Conservation (phyloP, 1,140 invertebrate genomes). For the Ericerus pela region DNA sequence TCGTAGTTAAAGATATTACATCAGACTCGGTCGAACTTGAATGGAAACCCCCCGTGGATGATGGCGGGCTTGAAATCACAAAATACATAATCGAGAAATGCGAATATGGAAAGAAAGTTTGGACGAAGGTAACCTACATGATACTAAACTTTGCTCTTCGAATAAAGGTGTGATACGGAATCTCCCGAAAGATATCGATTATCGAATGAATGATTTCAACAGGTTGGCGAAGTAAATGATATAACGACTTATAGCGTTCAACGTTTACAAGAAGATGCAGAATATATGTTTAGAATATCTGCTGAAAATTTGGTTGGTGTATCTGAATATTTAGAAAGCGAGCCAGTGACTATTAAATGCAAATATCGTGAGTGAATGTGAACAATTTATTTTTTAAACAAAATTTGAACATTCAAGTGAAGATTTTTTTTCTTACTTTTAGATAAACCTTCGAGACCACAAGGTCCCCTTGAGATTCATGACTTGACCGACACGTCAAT, state of each 20-base stretch:
- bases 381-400: not conserved
- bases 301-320: slow-evolving; percentile 65
- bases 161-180: not conserved
- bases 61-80: slow-evolving; percentile 61
- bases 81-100: slow-evolving; percentile 70
- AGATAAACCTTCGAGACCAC: slow-evolving; percentile 66
- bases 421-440: not conserved
- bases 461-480: slow-evolving; percentile 60
- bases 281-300: slow-evolving; percentile 72
- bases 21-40: slow-evolving; percentile 53
- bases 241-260: slow-evolving; percentile 56
- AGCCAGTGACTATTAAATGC: slow-evolving; percentile 45
- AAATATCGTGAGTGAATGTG: slow-evolving; percentile 37
- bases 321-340: slow-evolving; percentile 57
- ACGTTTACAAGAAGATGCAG: slow-evolving; percentile 54
- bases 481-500: slow-evolving; percentile 66
- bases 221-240: slow-evolving; percentile 55
- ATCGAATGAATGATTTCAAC: slow-evolving; percentile 21
- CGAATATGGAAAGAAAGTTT: slow-evolving; percentile 47
- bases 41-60: slow-evolving; percentile 66
- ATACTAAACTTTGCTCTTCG: slow-evolving; percentile 20
- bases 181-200: not conserved
- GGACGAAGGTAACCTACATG: too few species aligned
- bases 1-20: slow-evolving; percentile 55
- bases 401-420: not conserved